Conservation (phyloP, 2,888 invertebrate species). For the Zygogramma bicolorata region DNA sequence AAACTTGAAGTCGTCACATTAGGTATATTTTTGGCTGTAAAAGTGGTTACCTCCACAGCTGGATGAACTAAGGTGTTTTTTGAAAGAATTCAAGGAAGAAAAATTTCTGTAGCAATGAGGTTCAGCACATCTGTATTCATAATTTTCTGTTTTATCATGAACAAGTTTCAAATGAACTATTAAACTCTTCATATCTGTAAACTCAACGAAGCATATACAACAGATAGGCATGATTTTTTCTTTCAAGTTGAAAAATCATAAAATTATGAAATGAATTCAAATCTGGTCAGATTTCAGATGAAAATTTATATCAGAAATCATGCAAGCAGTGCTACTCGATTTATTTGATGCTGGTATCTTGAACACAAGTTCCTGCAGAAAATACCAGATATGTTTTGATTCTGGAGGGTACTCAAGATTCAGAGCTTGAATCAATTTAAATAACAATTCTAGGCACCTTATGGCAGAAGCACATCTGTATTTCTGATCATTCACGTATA, state of each 20-base stretch:
- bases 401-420: no score
- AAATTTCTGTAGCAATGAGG: not conserved
- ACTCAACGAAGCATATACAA: not conserved
- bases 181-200: not conserved
- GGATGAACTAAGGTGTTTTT: not conserved
- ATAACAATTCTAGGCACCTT: no score
- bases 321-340: not conserved
- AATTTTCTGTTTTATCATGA: not conserved
- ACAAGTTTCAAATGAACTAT: not conserved
- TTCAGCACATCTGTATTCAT: not conserved
- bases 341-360: not conserved
- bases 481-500: no score
- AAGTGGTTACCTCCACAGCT: not conserved
- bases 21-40: not conserved
- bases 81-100: not conserved
- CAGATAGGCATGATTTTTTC: not conserved
- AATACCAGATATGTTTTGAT: no score
- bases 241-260: not conserved
- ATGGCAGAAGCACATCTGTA: no score
- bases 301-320: not conserved
- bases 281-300: not conserved
- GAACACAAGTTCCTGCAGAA: no score
- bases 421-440: no score
- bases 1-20: not conserved
- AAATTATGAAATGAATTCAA: not conserved